Conservation (phyloP, 2,888 invertebrate genomes). For the Tuta absoluta region DNA sequence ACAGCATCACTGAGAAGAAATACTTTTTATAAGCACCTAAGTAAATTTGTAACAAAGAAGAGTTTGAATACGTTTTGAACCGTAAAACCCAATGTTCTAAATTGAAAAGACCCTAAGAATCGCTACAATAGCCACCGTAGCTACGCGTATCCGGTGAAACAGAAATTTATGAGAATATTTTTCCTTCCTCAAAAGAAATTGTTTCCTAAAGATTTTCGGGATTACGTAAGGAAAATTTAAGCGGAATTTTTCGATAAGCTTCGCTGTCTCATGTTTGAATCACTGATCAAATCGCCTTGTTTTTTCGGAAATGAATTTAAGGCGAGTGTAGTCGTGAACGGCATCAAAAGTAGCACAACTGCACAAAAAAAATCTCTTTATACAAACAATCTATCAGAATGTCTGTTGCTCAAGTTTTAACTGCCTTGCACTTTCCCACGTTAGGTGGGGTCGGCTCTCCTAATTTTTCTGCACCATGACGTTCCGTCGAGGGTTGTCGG, state of each 20-base stretch:
- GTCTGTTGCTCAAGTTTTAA: too few species aligned
- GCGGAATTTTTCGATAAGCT: neutral
- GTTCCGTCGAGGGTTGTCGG: too few species aligned
- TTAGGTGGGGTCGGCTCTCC: too few species aligned
- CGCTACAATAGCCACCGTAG: neutral
- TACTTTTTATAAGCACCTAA: too few species aligned
- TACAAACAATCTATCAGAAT: too few species aligned
- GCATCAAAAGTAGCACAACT: too few species aligned
- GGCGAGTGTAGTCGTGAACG: too few species aligned
- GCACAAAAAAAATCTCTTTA: too few species aligned
- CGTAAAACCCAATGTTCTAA: neutral
- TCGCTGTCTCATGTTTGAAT: neutral
- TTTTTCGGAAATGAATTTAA: neutral
- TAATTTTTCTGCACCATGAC: too few species aligned
- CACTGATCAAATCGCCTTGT: neutral
- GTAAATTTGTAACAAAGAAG: neutral
- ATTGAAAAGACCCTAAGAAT: neutral
- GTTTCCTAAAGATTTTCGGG: neutral
- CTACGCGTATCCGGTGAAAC: neutral
- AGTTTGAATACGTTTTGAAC: neutral
- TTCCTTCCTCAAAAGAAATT: neutral
- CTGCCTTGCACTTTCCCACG: too few species aligned
- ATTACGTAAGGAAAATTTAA: neutral
- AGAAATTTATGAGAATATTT: conserved; percentile 5
- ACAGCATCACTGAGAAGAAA: too few species aligned